Evolutionary conservation across 2,797 vertebrate genomes (phyloP).

Genomic region (Molossus molossus): DNA sequence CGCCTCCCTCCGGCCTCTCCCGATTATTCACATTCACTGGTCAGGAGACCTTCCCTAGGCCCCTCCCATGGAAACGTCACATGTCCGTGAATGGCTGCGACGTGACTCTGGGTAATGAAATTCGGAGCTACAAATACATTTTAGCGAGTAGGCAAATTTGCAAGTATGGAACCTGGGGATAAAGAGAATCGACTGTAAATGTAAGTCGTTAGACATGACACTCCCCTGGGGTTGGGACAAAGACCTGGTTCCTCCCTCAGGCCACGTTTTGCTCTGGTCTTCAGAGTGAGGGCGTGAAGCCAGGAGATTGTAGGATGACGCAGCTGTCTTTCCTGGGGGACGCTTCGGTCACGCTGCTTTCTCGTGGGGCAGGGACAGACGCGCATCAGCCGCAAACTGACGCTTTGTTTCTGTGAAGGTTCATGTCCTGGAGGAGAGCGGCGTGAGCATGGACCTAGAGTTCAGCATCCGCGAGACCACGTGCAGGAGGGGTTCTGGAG

Average conservation of each 20-base stretch:
- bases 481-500: slow-evolving; percentile 78
- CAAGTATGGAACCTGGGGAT: fast-evolving
- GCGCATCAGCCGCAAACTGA: fast-evolving
- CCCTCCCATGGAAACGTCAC: too few relatives aligned
- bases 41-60: fast-evolving
- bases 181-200: fast-evolving
- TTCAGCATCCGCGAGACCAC: slow-evolving; percentile 86
- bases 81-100: fast-evolving
- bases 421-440: slow-evolving; percentile 69
- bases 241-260: fast-evolving
- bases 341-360: fast-evolving
- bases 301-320: fast-evolving
- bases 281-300: neutral
- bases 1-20: too few relatives aligned
- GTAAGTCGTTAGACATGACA: fast-evolving
- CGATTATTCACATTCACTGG: neutral
- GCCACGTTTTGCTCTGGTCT: neutral
- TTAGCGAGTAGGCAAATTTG: neutral
- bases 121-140: neutral
- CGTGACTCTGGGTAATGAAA: fast-evolving
- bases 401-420: slow-evolving; percentile 76
- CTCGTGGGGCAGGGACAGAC: neutral
- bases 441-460: slow-evolving; percentile 78
- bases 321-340: too few relatives aligned
- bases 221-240: neutral